Conservation (phyloP, 2,113 vertebrate genomes). For the Sus scrofa region T2T-Sscrofa CM000830.6:13345501-13346000, state of each 20-base stretch:
- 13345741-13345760: background rate
- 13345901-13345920: background rate
- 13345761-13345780: background rate
- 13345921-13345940: background rate
- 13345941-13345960: background rate
- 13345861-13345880: background rate
- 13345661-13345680: no score
- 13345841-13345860: slow-evolving; percentile 12
- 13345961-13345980: background rate
- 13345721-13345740: slow-evolving; percentile 12
- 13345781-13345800: background rate
- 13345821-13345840: slow-evolving; percentile 33
- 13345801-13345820: slow-evolving; percentile 12
- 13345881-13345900: background rate
- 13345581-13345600: no score
- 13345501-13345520: no score
- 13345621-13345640: no score
- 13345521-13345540: no score
- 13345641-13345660: no score
- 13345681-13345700: background rate
- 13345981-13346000: background rate
- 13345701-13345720: background rate
- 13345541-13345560: no score
- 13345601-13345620: no score
- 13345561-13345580: no score